Percentiles rank a stretch among this genome's conserved stretches.
These are phyloP conservation scores for Aphaenogaster rudis DNA, from an alignment of 1,140 invertebrate species.

Conservation along the genomic window DNA sequence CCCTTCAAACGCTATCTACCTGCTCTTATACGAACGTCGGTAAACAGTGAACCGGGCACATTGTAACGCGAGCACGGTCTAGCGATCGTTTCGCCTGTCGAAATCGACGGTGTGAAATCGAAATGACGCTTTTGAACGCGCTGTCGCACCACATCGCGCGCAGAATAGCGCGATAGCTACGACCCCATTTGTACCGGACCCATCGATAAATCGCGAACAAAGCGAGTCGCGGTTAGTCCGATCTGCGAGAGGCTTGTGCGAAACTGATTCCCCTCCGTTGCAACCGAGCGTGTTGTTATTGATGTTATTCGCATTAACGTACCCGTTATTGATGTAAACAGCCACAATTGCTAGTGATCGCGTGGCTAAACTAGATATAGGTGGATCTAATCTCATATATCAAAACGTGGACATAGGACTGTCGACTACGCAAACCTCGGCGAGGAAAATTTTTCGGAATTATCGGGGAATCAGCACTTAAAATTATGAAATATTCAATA, in stretches of 20 bases:
- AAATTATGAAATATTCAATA: background rate
- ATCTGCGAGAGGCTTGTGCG: conserved; percentile 70
- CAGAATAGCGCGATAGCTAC: conserved; percentile 64
- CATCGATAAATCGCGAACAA: conserved; percentile 76
- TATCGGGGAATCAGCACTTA: background rate
- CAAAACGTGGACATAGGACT: background rate
- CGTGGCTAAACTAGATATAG: conserved; percentile 16
- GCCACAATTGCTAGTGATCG: conserved; percentile 45
- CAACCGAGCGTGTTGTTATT: conserved; percentile 70
- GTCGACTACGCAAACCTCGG: background rate
- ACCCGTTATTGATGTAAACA: conserved; percentile 61
- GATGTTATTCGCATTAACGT: conserved; percentile 69
- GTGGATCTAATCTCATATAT: conserved; percentile 26
- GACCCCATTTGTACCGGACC: conserved; percentile 64
- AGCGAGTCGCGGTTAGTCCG: conserved; percentile 73
- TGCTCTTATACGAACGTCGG: conserved; percentile 40
- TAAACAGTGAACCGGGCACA: conserved; percentile 27
- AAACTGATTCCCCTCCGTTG: conserved; percentile 62
- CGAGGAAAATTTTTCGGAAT: background rate
- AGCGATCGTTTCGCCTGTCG: conserved; percentile 66
- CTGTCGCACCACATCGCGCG: conserved; percentile 25
- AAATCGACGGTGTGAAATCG: conserved; percentile 70
- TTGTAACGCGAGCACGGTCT: conserved; percentile 67
- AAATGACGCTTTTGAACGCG: conserved; percentile 66
- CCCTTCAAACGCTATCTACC: conserved; percentile 51